Evolutionary conservation across 2,888 invertebrate genomes (phyloP).

Genomic region (Zele albiditarsus): DNA sequence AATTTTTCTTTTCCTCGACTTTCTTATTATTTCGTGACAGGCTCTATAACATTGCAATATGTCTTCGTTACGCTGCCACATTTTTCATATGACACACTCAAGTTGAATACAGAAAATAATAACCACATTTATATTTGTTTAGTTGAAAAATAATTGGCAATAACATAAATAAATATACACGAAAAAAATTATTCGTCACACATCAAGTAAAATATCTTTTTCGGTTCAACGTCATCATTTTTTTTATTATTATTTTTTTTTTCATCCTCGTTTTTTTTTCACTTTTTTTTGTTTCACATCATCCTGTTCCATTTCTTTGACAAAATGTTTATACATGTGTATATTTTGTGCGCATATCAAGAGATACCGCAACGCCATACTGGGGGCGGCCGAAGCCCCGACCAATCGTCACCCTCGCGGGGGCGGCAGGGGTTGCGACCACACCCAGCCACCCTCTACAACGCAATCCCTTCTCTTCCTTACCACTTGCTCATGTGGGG

Average conservation of each 20-base stretch:
- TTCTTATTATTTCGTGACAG: neutral
- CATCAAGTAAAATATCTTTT: no score
- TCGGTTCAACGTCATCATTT: no score
- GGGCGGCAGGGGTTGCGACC: constrained; percentile 61
- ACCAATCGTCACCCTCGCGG: constrained; percentile 63
- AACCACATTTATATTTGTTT: no score
- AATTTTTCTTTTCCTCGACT: constrained; percentile 5
- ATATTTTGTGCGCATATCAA: constrained; percentile 28
- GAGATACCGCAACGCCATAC: constrained; percentile 64
- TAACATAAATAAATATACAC: no score
- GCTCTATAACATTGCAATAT: neutral
- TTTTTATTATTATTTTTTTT: neutral
- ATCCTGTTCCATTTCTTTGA: neutral
- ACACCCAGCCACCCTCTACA: constrained; percentile 53
- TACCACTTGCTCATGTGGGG: constrained; percentile 42
- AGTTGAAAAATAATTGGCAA: no score
- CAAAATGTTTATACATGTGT: neutral
- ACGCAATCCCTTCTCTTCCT: constrained; percentile 42
- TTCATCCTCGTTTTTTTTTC: neutral
- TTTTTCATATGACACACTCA: neutral
- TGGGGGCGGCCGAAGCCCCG: constrained; percentile 65
- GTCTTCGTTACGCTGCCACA: neutral
- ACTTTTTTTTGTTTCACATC: neutral
- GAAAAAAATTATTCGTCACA: no score
- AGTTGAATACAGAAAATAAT: no score